These are phyloP conservation scores for Calameuta pallipes DNA, from an alignment of 2,888 invertebrate genomes.

Conservation along the genomic window DNA sequence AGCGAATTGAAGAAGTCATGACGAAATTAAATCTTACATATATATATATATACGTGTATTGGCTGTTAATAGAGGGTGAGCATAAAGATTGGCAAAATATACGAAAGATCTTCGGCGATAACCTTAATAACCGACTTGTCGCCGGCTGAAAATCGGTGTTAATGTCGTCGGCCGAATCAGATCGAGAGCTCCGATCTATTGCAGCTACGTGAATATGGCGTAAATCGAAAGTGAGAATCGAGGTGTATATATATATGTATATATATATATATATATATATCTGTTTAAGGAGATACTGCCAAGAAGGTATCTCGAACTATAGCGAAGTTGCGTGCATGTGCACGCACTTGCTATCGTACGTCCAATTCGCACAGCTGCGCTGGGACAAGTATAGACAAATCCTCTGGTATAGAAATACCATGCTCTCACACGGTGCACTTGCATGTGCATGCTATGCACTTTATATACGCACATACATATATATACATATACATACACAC, in stretches of 20 bases:
- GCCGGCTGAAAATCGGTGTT: conserved; percentile 30
- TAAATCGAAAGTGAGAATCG: conserved; percentile 52
- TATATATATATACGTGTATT: too few species aligned
- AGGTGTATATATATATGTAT: conserved; percentile 27
- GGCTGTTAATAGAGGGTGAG: not conserved
- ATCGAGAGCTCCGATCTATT: not conserved
- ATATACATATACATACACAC: conserved; percentile 13
- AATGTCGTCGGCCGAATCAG: not conserved
- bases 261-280: conserved; percentile 37
- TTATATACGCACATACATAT: not conserved
- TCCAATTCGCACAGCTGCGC: not conserved
- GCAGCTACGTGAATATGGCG: conserved; percentile 31
- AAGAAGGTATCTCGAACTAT: conserved; percentile 36
- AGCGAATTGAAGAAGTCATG: not conserved
- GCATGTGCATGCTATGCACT: conserved; percentile 15
- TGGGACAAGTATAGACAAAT: not conserved
- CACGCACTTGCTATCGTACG: not conserved
- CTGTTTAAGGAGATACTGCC: conserved; percentile 51
- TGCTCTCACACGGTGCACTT: conserved; percentile 15
- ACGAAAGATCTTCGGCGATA: conserved; percentile 25
- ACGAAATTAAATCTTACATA: not conserved
- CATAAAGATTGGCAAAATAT: not conserved
- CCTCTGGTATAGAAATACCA: not conserved
- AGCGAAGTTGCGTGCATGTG: conserved; percentile 1
- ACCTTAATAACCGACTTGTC: conserved; percentile 23